Conservation (phyloP, 2,888 invertebrate genomes). For the Stenodera caucasica region DNA sequence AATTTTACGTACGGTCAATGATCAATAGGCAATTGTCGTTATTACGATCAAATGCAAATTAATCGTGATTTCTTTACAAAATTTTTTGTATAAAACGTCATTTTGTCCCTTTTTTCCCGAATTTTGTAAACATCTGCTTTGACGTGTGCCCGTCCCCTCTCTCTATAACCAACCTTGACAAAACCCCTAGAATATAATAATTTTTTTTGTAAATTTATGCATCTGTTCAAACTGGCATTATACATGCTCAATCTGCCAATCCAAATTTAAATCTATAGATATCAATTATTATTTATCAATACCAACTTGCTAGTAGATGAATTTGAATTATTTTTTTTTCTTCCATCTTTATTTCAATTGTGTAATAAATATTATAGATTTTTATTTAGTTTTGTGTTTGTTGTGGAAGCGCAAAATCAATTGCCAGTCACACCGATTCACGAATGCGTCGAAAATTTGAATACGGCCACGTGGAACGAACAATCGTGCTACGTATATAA, state of each 20-base stretch:
- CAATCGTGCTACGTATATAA: conserved; percentile 50
- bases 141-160: conserved; percentile 38
- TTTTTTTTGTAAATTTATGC: conserved; percentile 50
- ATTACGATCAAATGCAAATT: conserved; percentile 50
- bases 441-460: conserved; percentile 44
- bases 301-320: neutral
- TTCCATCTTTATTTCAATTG: neutral
- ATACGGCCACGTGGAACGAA: conserved; percentile 48
- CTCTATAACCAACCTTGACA: conserved; percentile 32
- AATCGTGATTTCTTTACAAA: conserved; percentile 47
- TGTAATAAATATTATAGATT: neutral
- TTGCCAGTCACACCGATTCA: conserved; percentile 7
- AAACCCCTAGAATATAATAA: conserved; percentile 41
- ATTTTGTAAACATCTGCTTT: conserved; percentile 55
- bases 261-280: conserved; percentile 20
- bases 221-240: conserved; percentile 45
- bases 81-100: conserved; percentile 44
- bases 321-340: neutral
- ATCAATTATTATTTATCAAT: conserved; percentile 3
- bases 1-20: conserved; percentile 12
- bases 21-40: conserved; percentile 26
- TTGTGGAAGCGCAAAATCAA: neutral
- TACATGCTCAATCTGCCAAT: conserved; percentile 21
- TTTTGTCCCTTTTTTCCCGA: conserved; percentile 51
- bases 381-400: conserved; percentile 14